Evolutionary conservation across 1,140 invertebrate species (phyloP), one percentile per base, ranked within the genome.

Genomic region (Daktulosphaira vitifoliae): DNA sequence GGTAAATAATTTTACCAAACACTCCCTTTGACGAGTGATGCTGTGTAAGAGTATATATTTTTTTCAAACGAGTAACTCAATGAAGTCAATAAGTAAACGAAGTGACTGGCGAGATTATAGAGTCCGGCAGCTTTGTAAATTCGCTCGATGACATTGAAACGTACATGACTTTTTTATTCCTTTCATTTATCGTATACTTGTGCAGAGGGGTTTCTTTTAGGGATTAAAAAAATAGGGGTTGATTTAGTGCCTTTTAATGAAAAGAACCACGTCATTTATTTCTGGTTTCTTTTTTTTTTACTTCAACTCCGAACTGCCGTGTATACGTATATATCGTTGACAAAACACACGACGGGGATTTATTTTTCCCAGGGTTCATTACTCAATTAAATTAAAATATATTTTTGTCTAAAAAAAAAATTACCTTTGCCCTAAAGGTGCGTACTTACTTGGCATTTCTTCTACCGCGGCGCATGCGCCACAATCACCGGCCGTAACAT

Each of bases 231-330:
- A 59, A 59, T 59, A 46, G 54, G 54, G 54, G 54, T 59, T 59
- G 54, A 59, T 59, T 59, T 59, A 59, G 39, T 59, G 54, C 54
- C 39, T 59, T 59, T 59, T 59, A 59, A 59, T 59, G 54, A 59
- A 59, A 46, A 59, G 54, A 59, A 46, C 26, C 39, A 23, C n/a
- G 39, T 59, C 42, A 29, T 46, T 46, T 44, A 44, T 59, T 44
- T 46, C 26, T 4, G 4, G 20, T 42, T 7, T 56, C 4, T 48
- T 50, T 50, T 50, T 26, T 1, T 50, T 33, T 29, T 46, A 26
- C 13, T 33, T 33, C 11, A 33, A 33, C 29, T 33, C 29, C 29
- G 29, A 5, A 33, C 29, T 33, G 29, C 11, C 29, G 29, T 33
- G 42, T 46, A 39, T 46, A 44, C n/a, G 54, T 13, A 8, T 23